A percentile compares a stretch with the other conserved stretches of the same genome.
Conservation (phyloP, 2,797 vertebrate species). For the Denticeps clupeoides region DNA sequence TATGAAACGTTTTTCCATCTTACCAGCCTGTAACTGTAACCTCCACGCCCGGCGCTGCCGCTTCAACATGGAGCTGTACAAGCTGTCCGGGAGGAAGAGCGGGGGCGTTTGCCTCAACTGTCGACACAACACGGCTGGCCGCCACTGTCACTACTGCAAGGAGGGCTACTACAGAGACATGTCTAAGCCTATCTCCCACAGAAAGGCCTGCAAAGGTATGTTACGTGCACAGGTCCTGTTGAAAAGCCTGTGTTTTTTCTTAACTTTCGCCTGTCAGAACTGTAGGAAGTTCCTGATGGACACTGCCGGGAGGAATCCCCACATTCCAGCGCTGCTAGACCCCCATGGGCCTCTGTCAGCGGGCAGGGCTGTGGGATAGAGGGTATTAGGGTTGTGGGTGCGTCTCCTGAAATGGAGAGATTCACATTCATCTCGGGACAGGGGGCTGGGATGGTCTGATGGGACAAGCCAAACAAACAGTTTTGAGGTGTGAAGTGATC, state of each 20-base stretch:
- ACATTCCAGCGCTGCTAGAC: slow-evolving; percentile 38
- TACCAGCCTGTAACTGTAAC: slow-evolving; percentile 87
- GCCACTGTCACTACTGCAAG: slow-evolving; percentile 95
- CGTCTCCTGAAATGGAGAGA: slow-evolving; percentile 50
- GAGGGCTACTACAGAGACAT: slow-evolving; percentile 93
- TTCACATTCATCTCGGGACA: slow-evolving; percentile 45
- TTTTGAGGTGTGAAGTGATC: slow-evolving; percentile 63
- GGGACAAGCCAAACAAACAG: slow-evolving; percentile 71
- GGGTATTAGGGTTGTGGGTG: slow-evolving; percentile 30
- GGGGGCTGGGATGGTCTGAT: slow-evolving; percentile 39
- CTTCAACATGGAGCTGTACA: slow-evolving; percentile 97
- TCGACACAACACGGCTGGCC: slow-evolving; percentile 87
- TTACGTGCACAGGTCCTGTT: no score
- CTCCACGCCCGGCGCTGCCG: slow-evolving; percentile 87
- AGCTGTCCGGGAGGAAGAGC: slow-evolving; percentile 85
- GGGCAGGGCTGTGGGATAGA: slow-evolving; percentile 34
- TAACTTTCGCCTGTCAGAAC: background rate
- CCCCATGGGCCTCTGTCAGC: slow-evolving; percentile 44
- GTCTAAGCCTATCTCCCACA: slow-evolving; percentile 85
- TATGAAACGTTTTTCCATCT: no score
- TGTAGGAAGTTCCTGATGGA: background rate
- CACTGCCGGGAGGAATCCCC: slow-evolving; percentile 16
- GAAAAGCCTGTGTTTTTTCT: background rate
- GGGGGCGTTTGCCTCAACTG: slow-evolving; percentile 93
- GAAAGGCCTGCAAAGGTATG: slow-evolving; percentile 90